These are phyloP conservation scores for Chinchilla lanigera DNA, from an alignment of 2,113 vertebrate species.

Conservation along the genomic window DNA sequence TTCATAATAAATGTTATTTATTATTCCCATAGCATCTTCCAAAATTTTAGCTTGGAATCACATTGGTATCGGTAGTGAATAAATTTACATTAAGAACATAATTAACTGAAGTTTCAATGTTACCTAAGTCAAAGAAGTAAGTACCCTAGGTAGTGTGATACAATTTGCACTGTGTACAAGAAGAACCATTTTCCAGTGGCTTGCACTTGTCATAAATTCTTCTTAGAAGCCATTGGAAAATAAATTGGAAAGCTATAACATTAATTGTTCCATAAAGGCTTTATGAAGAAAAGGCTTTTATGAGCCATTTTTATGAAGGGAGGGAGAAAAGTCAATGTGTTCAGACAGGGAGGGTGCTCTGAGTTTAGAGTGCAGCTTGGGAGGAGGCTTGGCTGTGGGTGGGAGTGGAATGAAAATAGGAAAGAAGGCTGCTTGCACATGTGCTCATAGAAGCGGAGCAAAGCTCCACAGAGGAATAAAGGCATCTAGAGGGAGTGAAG, in stretches of 20 bases:
- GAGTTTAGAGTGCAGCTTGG: conserved; percentile 39
- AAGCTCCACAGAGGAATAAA: neutral
- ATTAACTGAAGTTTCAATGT: conserved; percentile 35
- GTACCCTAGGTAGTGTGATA: neutral
- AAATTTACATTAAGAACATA: conserved; percentile 29
- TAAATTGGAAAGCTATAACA: conserved; percentile 20
- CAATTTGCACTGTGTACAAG: neutral
- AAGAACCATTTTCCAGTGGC: conserved; percentile 2
- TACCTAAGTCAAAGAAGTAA: neutral
- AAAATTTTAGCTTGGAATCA: conserved; percentile 15
- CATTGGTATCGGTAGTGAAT: neutral
- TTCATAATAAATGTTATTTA: conserved; percentile 21
- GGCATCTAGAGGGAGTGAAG: neutral
- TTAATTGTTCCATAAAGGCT: conserved; percentile 34
- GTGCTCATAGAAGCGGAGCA: neutral
- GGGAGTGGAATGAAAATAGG: conserved; percentile 27
- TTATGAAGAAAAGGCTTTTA: conserved; percentile 15
- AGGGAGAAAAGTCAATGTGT: neutral
- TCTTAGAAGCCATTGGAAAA: conserved; percentile 38
- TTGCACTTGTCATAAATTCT: neutral
- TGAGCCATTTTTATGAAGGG: neutral
- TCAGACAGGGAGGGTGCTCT: neutral
- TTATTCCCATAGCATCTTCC: neutral
- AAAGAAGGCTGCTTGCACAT: conserved; percentile 10
- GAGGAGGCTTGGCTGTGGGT: conserved; percentile 23